These are phyloP conservation scores for Drosophila mulleri DNA, from an alignment of 2,888 invertebrate species.

Conservation along the genomic window DNA sequence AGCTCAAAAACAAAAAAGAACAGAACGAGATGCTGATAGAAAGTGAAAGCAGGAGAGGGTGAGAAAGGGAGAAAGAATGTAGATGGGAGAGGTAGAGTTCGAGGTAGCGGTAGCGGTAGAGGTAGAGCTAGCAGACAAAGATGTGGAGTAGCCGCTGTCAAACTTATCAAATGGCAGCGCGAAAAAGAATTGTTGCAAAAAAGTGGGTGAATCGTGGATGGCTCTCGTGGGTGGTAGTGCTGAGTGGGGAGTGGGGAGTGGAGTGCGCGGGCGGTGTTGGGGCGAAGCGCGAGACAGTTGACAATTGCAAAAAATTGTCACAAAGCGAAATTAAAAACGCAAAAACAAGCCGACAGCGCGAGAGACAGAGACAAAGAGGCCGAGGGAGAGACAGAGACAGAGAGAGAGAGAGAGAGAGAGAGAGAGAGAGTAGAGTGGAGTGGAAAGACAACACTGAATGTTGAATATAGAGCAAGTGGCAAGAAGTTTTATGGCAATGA, in stretches of 20 bases:
- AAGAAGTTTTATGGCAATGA: constrained; percentile 77
- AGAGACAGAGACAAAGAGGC: background rate
- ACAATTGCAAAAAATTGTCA: constrained; percentile 68
- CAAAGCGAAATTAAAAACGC: constrained; percentile 78
- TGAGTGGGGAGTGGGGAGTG: background rate
- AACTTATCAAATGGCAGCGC: constrained; percentile 79
- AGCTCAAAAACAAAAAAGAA: constrained; percentile 29
- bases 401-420: too few species aligned
- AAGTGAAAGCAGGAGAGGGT: background rate
- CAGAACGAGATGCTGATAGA: constrained; percentile 3
- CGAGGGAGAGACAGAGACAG: background rate
- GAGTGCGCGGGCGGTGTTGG: background rate
- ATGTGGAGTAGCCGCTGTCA: constrained; percentile 75
- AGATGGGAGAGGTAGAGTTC: background rate
- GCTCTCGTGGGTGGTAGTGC: background rate
- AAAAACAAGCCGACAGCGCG: constrained; percentile 65
- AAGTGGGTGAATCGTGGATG: background rate
- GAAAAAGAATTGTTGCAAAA: constrained; percentile 54
- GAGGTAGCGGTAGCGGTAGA: background rate
- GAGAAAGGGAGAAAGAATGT: background rate
- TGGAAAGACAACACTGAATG: constrained; percentile 54
- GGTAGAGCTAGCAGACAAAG: constrained; percentile 20
- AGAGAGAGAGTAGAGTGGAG: background rate
- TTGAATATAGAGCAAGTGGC: constrained; percentile 77
- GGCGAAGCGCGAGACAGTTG: constrained; percentile 32